Evolutionary conservation across 2,888 invertebrate species (phyloP).

Genomic region (Conomelus anceps): DNA sequence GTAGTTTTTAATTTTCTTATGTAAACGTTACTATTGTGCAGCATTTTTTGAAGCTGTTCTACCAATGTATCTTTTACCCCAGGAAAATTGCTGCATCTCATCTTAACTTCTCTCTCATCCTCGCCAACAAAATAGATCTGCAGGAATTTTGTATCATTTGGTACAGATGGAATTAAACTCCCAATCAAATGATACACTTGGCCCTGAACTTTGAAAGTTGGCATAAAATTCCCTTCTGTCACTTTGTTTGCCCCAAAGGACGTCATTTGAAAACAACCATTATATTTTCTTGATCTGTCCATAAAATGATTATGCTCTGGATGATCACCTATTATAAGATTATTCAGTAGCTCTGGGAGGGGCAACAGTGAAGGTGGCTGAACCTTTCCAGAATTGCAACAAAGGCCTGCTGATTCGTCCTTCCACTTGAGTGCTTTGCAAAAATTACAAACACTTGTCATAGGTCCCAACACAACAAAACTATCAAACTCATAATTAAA

Average conservation of each 20-base stretch:
- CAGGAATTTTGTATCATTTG: background rate
- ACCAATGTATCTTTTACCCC: background rate
- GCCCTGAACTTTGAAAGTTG: no score
- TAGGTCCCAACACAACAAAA: no score
- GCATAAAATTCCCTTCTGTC: no score
- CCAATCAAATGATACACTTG: no score
- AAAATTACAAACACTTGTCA: no score
- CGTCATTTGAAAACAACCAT: slow-evolving; percentile 29
- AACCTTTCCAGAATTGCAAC: no score
- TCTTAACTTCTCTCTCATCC: background rate
- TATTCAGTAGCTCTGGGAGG: background rate
- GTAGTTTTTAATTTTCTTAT: background rate
- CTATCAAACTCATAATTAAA: no score
- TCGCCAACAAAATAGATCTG: slow-evolving; percentile 8
- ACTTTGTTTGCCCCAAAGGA: slow-evolving; percentile 28
- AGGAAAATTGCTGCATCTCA: background rate
- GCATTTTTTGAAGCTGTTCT: background rate
- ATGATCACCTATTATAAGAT: slow-evolving; percentile 6
- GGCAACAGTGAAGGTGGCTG: no score
- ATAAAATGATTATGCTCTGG: slow-evolving; percentile 21
- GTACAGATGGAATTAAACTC: no score
- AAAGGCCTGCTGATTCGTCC: no score
- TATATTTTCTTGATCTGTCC: slow-evolving; percentile 19
- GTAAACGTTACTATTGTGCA: background rate
- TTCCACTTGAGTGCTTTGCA: no score